These are phyloP conservation scores for Danio rerio DNA, from an alignment of 2,113 vertebrate genomes.

Conservation along the genomic window GRCz12tu NC_133196.1:26289001-26289500, in stretches of 20 bases:
- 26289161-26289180: slow-evolving; percentile 34
- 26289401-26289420: too few relatives aligned
- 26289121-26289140: slow-evolving; percentile 35
- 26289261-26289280: slow-evolving; percentile 53
- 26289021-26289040: slow-evolving; percentile 40
- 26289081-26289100: slow-evolving; percentile 50
- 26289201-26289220: slow-evolving; percentile 47
- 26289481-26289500: too few relatives aligned
- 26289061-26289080: slow-evolving; percentile 50
- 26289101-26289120: slow-evolving; percentile 35
- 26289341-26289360: slow-evolving; percentile 7
- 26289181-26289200: slow-evolving; percentile 47
- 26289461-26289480: neutral
- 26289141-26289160: slow-evolving; percentile 4
- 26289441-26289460: neutral
- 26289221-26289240: slow-evolving; percentile 51
- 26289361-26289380: neutral
- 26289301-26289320: slow-evolving; percentile 51
- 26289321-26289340: neutral
- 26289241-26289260: slow-evolving; percentile 55
- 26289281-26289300: slow-evolving; percentile 44
- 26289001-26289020: slow-evolving; percentile 48
- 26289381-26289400: neutral
- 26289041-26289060: slow-evolving; percentile 50
- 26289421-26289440: too few relatives aligned